Evolutionary conservation across 1,140 invertebrate species (phyloP).

Genomic region (Zaprionus ornatus): DNA sequence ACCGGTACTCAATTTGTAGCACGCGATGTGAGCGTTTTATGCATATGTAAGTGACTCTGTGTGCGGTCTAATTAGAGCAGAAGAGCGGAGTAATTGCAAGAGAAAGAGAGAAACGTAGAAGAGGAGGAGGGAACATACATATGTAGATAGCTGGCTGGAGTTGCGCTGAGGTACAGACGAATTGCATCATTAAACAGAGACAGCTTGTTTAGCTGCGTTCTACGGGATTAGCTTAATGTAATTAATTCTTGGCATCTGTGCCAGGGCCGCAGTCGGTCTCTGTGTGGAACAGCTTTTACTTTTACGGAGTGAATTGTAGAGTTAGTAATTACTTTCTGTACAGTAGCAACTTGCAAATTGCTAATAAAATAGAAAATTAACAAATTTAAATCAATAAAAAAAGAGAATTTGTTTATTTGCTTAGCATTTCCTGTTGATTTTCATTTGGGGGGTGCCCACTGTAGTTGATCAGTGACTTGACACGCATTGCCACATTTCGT

Average conservation of each 20-base stretch:
- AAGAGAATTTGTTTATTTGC: neutral
- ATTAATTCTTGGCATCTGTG: slow-evolving; percentile 14
- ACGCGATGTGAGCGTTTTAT: slow-evolving; percentile 46
- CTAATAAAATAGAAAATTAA: neutral
- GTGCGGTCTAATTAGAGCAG: slow-evolving; percentile 67
- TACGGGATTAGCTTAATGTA: slow-evolving; percentile 14
- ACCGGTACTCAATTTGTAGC: slow-evolving; percentile 58
- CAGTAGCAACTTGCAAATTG: neutral
- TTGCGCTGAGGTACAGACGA: slow-evolving; percentile 24
- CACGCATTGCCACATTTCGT: slow-evolving; percentile 37
- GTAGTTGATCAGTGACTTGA: neutral
- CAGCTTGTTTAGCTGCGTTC: slow-evolving; percentile 17
- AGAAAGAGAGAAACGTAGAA: neutral
- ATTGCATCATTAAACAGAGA: slow-evolving; percentile 29
- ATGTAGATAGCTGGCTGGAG: slow-evolving; percentile 10
- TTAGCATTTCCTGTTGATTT: no score
- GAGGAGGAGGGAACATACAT: neutral
- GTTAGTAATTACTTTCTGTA: neutral
- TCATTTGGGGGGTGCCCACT: neutral
- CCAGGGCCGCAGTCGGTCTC: neutral
- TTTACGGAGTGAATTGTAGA: neutral
- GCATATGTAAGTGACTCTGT: slow-evolving; percentile 22
- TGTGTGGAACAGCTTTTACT: neutral
- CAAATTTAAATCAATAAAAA: neutral
- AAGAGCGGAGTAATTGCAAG: slow-evolving; percentile 33